Evolutionary conservation across 2,888 invertebrate species (phyloP), one percentile per base, ranked within the genome.

Genomic region (Loripinus fragilis): DNA sequence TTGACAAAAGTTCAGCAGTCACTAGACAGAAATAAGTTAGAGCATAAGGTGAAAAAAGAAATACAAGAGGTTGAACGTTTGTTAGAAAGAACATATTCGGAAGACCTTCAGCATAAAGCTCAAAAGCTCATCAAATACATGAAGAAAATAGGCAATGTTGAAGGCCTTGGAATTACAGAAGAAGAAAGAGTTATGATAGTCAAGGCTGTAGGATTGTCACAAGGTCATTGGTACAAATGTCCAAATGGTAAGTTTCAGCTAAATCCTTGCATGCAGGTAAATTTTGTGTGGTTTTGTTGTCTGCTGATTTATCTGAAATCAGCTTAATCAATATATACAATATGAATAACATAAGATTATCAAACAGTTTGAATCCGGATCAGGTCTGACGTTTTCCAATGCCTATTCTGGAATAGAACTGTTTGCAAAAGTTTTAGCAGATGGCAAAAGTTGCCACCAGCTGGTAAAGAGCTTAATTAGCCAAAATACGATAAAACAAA

Each of bases 181-280:
- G 82, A 86, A 10, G 96, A 96, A 89, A 93, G 94, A 50, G 88
- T 91, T 28, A 90, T 95, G 93, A 95, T 96, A 67, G 94, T 95
- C 0, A 87, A 91, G 86, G 96, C 95, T 0, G 94, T 96, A 82
- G 95, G 94, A 0, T 88, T 95, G 38, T 92, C 90, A 60, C 93
- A 94, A 66, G 96, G 96, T 0, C 95, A 95, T 87, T 96, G 96
- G 96, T 96, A 94, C 91, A 95, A 95, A 91, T 96, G 96, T 92
- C 95, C 95, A 0, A 96, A 96, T 86, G 96, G 93, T 93, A 80
- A 80, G 80, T 66, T 15, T n/a, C 2, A 67, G 7, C 5, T 52
- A 7, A 23, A 45, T 45, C 2, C 45, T 38, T 38, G 38, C n/a
- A n/a, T n/a, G n/a, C n/a, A n/a, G n/a, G n/a, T n/a, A n/a, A n/a